A percentile compares a stretch with the other conserved stretches of the same genome.
These are phyloP conservation scores for Polymixis flavicincta DNA, from an alignment of 2,888 invertebrate genomes.

Conservation along the genomic window DNA sequence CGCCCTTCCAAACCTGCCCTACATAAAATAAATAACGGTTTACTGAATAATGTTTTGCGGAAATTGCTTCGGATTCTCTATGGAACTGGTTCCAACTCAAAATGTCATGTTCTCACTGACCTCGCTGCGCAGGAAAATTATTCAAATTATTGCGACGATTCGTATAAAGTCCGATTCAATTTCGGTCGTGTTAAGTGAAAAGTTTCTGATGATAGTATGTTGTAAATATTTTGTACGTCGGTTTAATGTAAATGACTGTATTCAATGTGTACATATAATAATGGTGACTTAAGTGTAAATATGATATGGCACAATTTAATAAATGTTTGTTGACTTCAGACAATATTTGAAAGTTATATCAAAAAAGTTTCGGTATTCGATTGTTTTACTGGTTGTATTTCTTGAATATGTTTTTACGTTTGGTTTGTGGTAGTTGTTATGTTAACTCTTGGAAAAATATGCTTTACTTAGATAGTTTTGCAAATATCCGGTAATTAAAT, in stretches of 20 bases:
- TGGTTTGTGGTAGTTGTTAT: background rate
- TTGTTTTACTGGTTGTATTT: background rate
- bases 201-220: conserved; percentile 33
- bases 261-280: conserved; percentile 82
- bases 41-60: conserved; percentile 54
- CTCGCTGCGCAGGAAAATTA: conserved; percentile 19
- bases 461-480: background rate
- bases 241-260: conserved; percentile 74
- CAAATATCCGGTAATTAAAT: conserved; percentile 3
- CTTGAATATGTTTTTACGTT: background rate
- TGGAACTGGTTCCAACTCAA: conserved; percentile 24
- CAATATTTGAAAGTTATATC: conserved; percentile 72
- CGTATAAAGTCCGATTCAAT: conserved; percentile 40
- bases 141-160: conserved; percentile 23
- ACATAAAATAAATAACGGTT: conserved; percentile 79
- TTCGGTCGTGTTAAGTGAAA: conserved; percentile 41
- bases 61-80: conserved; percentile 62
- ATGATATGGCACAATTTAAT: conserved; percentile 74
- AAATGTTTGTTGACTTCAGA: conserved; percentile 82
- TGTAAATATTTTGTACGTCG: conserved; percentile 77
- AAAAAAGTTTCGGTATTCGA: conserved; percentile 6
- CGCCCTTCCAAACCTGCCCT: conserved; percentile 81
- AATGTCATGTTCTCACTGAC: conserved; percentile 29
- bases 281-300: conserved; percentile 76
- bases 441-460: background rate